Evolutionary conservation across 2,888 invertebrate genomes (phyloP), one percentile per base, ranked within the genome.

Genomic region (Dryomyza anilis): DNA sequence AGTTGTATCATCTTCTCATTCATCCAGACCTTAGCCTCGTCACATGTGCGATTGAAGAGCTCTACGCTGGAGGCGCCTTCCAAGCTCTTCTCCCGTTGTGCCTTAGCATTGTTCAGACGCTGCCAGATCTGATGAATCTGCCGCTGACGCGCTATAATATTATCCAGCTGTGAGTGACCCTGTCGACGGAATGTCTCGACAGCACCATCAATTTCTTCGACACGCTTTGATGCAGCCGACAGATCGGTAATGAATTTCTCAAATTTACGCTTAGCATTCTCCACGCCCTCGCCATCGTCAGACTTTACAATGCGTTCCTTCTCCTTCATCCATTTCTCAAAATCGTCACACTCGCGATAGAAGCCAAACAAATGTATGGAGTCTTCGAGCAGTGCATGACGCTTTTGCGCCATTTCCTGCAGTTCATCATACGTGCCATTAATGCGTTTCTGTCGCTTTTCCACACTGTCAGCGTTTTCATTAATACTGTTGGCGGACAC

Each of bases 11-110:
- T 94, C 84, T 98, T 98, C 84, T 98, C 98, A 62, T 90, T 86
- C 93, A 99, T 98, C 98, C 98, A 98, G 78, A 96, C 96, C 71
- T 92, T 89, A 0, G 97, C 95, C 81, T 98, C 98, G 78, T 96
- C 96, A 82, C 98, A 98, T 0, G 95, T 95, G 62, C 96, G 91
- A 78, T 95, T 91, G 86, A 98, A 99, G 8, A 98, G 85, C 80
- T 98, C 98, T 73, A 99, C 96, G 77, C 94, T 94, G 2, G 93
- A 93, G 2, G 95, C 94, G 0, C 96, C 97, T 80, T 96, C 94
- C 30, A 98, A 81, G 69, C 91, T 95, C 82, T 93, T 93, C 77
- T 97, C 97, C 78, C 95, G 95, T 79, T 94, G 91, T 25, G 91
- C 89, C 78, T 95, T 96, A 19, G 96, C 85, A 74, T 91, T 86